phyloP scores from a whole-genome alignment of 2,888 invertebrate species.

The Dolichomitus sp. region DNA sequence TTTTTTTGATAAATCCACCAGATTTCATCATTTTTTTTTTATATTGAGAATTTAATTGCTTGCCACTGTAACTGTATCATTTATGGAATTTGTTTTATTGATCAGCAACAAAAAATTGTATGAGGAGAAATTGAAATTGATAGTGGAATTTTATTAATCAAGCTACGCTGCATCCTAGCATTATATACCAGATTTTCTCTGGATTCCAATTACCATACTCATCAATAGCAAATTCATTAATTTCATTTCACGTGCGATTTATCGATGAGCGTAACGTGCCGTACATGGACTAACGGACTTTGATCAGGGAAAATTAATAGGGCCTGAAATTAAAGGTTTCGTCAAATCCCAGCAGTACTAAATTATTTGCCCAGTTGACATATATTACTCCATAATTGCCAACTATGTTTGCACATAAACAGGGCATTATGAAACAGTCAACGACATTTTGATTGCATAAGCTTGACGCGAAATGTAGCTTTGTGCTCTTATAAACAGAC shows the following conservation, averaged over 20 bases:
- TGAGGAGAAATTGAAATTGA: too few species aligned
- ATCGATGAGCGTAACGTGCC: not conserved
- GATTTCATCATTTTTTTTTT: not conserved
- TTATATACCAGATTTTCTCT: not conserved
- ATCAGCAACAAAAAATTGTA: too few species aligned
- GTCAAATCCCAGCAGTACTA: not conserved
- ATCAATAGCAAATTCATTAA: not conserved
- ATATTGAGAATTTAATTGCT: too few species aligned
- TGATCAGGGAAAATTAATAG: not conserved
- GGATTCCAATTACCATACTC: not conserved
- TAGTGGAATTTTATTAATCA: too few species aligned
- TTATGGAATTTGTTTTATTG: too few species aligned
- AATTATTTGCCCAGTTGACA: not conserved
- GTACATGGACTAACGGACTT: not conserved
- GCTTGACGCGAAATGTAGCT: not conserved
- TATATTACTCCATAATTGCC: not conserved
- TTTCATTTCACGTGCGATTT: not conserved
- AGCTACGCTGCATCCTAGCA: not conserved
- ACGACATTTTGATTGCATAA: not conserved
- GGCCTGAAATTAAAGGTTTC: not conserved
- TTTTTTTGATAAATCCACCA: not conserved
- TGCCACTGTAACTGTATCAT: too few species aligned
- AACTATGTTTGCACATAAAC: constrained; percentile 5
- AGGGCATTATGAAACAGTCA: not conserved
- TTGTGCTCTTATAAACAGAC: not conserved